Base-by-base conservation (phyloP, 2,797 vertebrate species). In the Acanthornis magna region DNA sequence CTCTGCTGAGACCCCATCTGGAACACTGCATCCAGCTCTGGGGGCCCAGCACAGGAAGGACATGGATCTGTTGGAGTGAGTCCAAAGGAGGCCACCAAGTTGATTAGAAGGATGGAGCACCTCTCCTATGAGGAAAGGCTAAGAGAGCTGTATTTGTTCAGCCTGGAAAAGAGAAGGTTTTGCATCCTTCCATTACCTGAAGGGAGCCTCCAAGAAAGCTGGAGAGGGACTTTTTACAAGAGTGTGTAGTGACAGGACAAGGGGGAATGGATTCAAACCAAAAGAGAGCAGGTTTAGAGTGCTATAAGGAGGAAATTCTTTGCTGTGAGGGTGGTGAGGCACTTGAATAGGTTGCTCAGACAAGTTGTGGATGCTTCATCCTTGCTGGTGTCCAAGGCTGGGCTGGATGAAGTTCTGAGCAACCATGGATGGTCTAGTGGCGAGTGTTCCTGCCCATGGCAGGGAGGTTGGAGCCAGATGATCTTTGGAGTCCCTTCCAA, bases 11-110 rank as follows among this genome's bases (percentile, higher is more conserved):
- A 45, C 2, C 16, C 13, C 32, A n/a, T 4, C 36, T 18, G 32
- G 0, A 70, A 8, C 5, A 11, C 42, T 63, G 11, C 0, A 0
- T n/a, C 42, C 50, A 45, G 16, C 5, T 38, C 36, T 50, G 43
- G 8, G 4, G 3, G 10, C 11, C 10, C 16, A 45, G 38, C 11
- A 16, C 29, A 45, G 34, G n/a, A 26, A 40, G 9, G 23, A 26
- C 23, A 18, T 3, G 23, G 23, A 26, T 20, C 20, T 51, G 6
- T 8, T 71, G 25, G 43, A 62, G 8, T 20, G 4, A 76, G 7
- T 30, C 36, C 27, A 26, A 20, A 50, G 43, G 11, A 74, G 53
- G 38, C 13, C 14, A 45, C 16, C 20, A 51, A 51, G 16, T 7
- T 50, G 5, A 16, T 57, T 38, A 51, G 23, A 50, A 14, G 9